Evolutionary conservation across 2,888 invertebrate species (phyloP), one percentile per base, ranked within the genome.

Genomic region (Lasioglossum oenotherae): DNA sequence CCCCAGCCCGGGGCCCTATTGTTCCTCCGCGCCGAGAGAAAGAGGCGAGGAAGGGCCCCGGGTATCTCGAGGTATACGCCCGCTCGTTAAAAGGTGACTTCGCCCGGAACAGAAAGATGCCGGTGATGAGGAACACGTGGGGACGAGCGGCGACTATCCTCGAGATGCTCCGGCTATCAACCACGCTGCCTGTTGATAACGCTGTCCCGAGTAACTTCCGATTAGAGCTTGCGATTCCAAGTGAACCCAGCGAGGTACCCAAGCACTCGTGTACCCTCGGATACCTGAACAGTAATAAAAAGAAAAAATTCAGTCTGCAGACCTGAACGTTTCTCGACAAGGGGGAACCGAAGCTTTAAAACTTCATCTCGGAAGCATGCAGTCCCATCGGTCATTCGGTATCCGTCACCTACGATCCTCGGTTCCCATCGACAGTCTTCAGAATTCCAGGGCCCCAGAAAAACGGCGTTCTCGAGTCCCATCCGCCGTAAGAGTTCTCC

Each of bases 1-100:
- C 86, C 87, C 81, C 85, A 78, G 67, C 35, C 38, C 91, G 83
- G 83, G 88, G 81, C 85, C 87, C 94, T 93, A 94, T 94, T 94
- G 94, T 94, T 93, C 91, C 85, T 84, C 88, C 85, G 85, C 85
- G 85, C 88, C 85, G 85, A 82, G 88, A 88, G 87, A 89, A 84
- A 87, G 85, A 87, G 90, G 84, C 86, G 87, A 83, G 81, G 89
- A 84, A 82, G 77, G 85, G 85, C 84, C 75, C 78, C 60, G 73
- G 81, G 41, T 85, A 85, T 83, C 87, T 87, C 82, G 81, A 86
- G 85, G 84, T 88, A 82, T 90, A 87, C 85, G 78, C 84, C 77
- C 81, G 87, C 90, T 90, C 89, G 90, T 90, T 90, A 90, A 87
- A 88, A 87, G 89, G 81, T 86, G 79, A 82, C 83, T 85, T 69